Conservation (phyloP, 2,797 vertebrate genomes). For the Microchirus variegatus region DNA sequence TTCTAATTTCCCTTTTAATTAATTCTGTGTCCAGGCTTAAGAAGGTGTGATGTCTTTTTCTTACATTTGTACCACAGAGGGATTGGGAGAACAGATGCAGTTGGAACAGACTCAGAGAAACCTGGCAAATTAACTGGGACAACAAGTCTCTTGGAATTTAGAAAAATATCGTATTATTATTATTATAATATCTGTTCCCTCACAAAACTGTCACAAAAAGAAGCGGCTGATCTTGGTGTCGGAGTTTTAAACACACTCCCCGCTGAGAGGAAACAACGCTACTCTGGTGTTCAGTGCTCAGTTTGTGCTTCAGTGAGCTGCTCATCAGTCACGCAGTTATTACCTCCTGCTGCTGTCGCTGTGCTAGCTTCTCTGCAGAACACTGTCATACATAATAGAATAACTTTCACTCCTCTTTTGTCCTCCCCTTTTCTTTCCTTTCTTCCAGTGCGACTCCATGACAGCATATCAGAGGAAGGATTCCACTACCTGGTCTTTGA, state of each 20-base stretch:
- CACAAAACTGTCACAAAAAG: neutral
- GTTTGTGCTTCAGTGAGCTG: neutral
- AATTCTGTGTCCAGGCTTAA: too few species aligned
- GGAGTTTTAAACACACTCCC: conserved; percentile 2
- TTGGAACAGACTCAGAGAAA: too few species aligned
- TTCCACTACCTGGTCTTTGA: conserved; percentile 99
- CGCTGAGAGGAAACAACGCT: neutral
- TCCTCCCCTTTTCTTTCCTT: conserved; percentile 10
- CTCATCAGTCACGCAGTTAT: neutral
- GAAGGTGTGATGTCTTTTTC: too few species aligned
- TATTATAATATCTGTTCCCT: too few species aligned
- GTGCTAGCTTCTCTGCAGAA: neutral
- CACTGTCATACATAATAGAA: neutral
- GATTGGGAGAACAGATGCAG: too few species aligned
- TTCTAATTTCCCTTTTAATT: too few species aligned
- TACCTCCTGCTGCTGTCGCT: neutral
- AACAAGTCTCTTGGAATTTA: too few species aligned
- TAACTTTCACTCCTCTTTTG: conserved; percentile 1
- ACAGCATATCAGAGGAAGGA: conserved; percentile 87
- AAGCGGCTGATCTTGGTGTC: neutral
- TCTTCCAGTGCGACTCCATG: conserved; percentile 70
- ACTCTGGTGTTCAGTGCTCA: neutral
- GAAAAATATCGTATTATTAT: too few species aligned
- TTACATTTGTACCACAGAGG: too few species aligned
- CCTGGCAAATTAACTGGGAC: too few species aligned